Conservation (phyloP, 2,797 vertebrate genomes). For the Lutjanus argentimaculatus region DNA sequence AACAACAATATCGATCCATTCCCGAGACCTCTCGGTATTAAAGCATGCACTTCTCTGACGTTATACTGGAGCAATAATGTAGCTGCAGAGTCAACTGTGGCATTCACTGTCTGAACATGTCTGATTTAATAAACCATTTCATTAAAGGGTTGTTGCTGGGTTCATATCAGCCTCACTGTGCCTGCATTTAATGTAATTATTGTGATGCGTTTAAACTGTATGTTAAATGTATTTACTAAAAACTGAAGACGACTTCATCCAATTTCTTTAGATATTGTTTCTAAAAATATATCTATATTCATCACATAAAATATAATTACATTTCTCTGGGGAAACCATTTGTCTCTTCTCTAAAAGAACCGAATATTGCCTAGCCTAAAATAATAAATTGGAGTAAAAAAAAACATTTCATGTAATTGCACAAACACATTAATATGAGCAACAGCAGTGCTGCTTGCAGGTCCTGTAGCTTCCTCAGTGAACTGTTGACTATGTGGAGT, state of each 20-base stretch:
- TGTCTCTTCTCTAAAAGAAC: conserved; percentile 10
- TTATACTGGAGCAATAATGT: conserved; percentile 60
- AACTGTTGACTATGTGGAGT: conserved; percentile 31
- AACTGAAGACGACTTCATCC: conserved; percentile 17
- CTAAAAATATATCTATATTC: conserved; percentile 16
- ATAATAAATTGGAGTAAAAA: conserved; percentile 1
- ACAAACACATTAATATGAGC: conserved; percentile 13
- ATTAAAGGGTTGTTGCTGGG: conserved; percentile 41
- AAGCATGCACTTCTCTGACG: conserved; percentile 33
- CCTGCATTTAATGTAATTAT: conserved; percentile 39
- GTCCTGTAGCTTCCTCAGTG: background rate
- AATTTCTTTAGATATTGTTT: conserved; percentile 22
- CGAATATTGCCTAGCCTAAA: background rate
- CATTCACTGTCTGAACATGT: conserved; percentile 27
- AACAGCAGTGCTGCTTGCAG: conserved; percentile 2
- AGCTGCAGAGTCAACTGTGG: conserved; percentile 35
- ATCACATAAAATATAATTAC: conserved; percentile 28
- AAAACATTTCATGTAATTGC: conserved; percentile 19
- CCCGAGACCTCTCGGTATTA: conserved; percentile 30
- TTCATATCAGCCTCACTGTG: conserved; percentile 53
- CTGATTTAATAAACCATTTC: conserved; percentile 49
- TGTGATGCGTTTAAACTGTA: conserved; percentile 40
- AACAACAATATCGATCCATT: conserved; percentile 36
- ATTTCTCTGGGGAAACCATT: conserved; percentile 12
- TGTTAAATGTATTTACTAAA: conserved; percentile 32